Base-by-base conservation (phyloP, 1,140 invertebrate species). In the Cotesia glomerata region DNA sequence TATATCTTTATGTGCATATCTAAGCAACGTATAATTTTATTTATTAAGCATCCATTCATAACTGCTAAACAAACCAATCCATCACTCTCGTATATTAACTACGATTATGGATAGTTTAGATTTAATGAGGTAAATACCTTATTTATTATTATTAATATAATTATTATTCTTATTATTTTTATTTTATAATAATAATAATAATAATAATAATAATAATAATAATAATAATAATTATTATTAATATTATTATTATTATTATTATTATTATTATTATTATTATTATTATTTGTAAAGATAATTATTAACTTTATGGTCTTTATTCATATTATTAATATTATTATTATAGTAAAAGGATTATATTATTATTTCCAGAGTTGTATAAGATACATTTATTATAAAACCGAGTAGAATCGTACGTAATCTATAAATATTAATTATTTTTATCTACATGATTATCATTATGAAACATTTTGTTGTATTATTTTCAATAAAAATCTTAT, bases 391-490 rank as follows among this genome's bases (percentile, higher is more conserved):
- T 83, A 81, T 83, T 77, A 86, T 85, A 80, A 86, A 84, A 85
- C 81, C 81, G 79, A 82, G 78, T 85, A 87, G 81, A 54, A 84
- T 74, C 79, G 80, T 85, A 85, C 81, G 82, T 85, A 85, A 45
- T 82, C 81, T 80, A 85, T 86, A 82, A 85, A 84, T 84, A 85
- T 84, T 82, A 82, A 85, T 86, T 84, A 84, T 85, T 85, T 83
- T 80, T 86, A 85, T 80, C 84, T 83, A 82, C 78, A 80, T 79
- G 80, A 85, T 85, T 83, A 84, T 84, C 82, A 84, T 84, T 78
- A 84, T 84, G 78, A 86, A 78, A 85, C 80, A 86, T 87, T 86
- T 87, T 87, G 86, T 87, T 87, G 86, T 87, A 87, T 87, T 86
- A 87, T 87, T 87, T 87, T 85, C 84, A 87, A 87, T 87, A 87